Evolutionary conservation across 2,888 invertebrate species (phyloP).

Genomic region (Tanaodytes sp.): DNA sequence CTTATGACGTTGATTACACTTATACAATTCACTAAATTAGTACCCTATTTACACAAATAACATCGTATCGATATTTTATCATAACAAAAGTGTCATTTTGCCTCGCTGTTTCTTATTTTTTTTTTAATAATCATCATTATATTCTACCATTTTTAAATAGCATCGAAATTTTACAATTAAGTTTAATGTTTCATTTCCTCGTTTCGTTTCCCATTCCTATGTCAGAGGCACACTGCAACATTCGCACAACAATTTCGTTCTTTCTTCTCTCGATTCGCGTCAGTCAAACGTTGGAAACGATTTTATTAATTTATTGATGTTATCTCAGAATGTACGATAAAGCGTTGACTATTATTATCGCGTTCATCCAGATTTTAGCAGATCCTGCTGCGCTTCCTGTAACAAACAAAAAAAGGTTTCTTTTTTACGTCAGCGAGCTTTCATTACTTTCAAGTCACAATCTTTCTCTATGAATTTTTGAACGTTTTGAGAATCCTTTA

Average conservation of each 20-base stretch:
- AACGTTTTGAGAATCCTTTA: neutral
- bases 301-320: slow-evolving; percentile 65
- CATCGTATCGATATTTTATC: slow-evolving; percentile 66
- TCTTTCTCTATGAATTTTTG: neutral
- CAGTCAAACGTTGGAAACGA: slow-evolving; percentile 61
- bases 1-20: slow-evolving; percentile 57
- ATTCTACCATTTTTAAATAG: slow-evolving; percentile 54
- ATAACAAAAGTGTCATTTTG: slow-evolving; percentile 60
- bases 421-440: too few relatives aligned
- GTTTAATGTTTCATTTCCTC: slow-evolving; percentile 33
- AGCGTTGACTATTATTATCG: slow-evolving; percentile 59
- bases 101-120: slow-evolving; percentile 31
- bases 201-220: slow-evolving; percentile 18
- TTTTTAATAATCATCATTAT: slow-evolving; percentile 39
- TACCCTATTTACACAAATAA: slow-evolving; percentile 72
- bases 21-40: slow-evolving; percentile 65
- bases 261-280: slow-evolving; percentile 40
- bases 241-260: slow-evolving; percentile 29
- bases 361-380: slow-evolving; percentile 62
- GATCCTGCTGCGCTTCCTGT: slow-evolving; percentile 62
- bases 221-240: slow-evolving; percentile 21
- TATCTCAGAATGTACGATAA: slow-evolving; percentile 67
- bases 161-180: slow-evolving; percentile 65
- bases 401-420: slow-evolving; percentile 46
- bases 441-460: neutral